A percentile compares a stretch with the other conserved stretches of the same genome.
phyloP scores from a whole-genome alignment of 2,888 invertebrate genomes.

The Philonicus albiceps region DNA sequence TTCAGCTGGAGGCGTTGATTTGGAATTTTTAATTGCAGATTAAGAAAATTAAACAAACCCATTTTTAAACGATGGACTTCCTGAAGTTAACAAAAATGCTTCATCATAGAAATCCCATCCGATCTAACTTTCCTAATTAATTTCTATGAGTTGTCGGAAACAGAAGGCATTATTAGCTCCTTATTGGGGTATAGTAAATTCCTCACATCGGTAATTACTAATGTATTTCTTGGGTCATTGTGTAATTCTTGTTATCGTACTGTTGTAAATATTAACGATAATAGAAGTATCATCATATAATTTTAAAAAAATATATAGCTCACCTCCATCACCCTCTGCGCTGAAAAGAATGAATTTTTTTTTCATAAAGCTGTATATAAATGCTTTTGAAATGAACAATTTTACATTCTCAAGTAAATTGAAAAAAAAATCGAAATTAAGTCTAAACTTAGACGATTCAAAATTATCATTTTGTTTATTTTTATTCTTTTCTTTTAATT shows the following conservation, averaged over 20 bases:
- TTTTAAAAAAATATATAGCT: not conserved
- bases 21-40: not conserved
- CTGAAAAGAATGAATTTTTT: not conserved
- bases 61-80: not conserved
- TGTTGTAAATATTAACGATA: not conserved
- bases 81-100: too few relatives aligned
- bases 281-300: not conserved
- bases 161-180: not conserved
- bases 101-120: not conserved
- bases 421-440: constrained; percentile 17
- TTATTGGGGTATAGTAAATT: not conserved
- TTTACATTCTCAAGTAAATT: not conserved
- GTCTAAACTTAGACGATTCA: constrained; percentile 33
- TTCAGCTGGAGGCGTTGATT: too few relatives aligned
- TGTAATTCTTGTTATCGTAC: not conserved
- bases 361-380: constrained; percentile 28
- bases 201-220: not conserved
- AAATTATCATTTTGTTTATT: constrained; percentile 48
- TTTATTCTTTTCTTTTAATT: constrained; percentile 49
- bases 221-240: not conserved
- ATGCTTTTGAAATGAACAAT: constrained; percentile 11
- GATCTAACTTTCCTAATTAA: not conserved
- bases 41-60: not conserved
- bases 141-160: not conserved
- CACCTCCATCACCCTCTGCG: not conserved